A percentile compares a stretch with the other conserved stretches of the same genome.
Evolutionary conservation across 2,113 vertebrate genomes (phyloP).

Genomic region (Dicentrarchus labrax): DNA sequence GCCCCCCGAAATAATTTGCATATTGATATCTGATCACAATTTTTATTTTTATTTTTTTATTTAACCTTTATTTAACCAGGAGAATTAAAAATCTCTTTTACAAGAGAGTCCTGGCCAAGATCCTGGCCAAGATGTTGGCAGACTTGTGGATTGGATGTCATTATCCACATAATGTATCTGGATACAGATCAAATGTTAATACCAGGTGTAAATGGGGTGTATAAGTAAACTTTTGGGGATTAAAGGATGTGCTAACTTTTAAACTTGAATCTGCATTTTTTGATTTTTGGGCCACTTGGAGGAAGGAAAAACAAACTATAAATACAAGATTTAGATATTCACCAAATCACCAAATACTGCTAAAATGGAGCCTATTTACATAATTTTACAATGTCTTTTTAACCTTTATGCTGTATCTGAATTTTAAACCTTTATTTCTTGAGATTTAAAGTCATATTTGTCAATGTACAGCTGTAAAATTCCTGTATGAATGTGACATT

Average conservation of each 20-base stretch:
- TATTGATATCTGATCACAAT: no score
- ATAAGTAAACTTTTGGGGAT: no score
- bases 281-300: background rate
- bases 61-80: no score
- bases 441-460: slow-evolving; percentile 19
- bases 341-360: background rate
- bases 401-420: background rate
- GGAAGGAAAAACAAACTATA: background rate
- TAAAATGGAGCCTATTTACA: background rate
- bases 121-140: no score
- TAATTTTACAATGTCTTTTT: no score
- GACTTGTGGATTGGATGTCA: no score
- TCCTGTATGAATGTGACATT: slow-evolving; percentile 22
- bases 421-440: slow-evolving; percentile 3
- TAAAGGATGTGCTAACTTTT: no score
- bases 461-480: slow-evolving; percentile 1
- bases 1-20: no score
- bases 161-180: no score
- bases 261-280: background rate
- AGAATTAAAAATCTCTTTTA: no score
- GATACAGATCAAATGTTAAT: background rate
- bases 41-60: no score
- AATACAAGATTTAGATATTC: background rate
- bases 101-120: no score
- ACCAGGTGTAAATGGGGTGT: background rate